phyloP scores from a whole-genome alignment of 2,113 vertebrate genomes.

The Pristiophorus japonicus region DNA sequence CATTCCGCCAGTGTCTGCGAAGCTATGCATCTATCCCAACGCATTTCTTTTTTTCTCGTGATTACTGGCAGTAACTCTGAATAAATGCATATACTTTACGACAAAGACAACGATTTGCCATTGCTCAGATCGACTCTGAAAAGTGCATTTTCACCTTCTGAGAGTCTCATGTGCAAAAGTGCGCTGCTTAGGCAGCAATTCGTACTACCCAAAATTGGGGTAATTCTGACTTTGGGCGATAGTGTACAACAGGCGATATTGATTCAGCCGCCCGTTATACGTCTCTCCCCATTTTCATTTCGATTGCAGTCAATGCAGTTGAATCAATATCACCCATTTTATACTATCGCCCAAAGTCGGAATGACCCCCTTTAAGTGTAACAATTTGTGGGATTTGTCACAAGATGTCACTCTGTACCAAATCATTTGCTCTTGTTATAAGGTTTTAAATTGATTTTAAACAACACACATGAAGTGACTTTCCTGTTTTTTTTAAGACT shows the following conservation, averaged over 20 bases:
- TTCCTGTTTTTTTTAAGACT: not conserved
- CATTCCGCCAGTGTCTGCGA: not conserved
- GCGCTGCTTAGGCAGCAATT: too few relatives aligned
- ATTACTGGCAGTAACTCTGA: not conserved
- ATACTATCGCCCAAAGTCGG: not conserved
- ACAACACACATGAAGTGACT: not conserved
- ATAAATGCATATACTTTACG: not conserved
- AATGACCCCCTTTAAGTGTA: not conserved
- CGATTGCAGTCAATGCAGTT: not conserved
- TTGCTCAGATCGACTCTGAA: not conserved
- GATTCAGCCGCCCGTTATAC: not conserved
- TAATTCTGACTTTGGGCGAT: not conserved
- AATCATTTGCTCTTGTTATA: not conserved
- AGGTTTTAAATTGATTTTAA: too few relatives aligned
- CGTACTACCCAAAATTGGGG: not conserved
- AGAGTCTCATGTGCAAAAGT: not conserved
- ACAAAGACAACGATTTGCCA: not conserved
- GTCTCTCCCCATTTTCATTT: not conserved
- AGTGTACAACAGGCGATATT: not conserved
- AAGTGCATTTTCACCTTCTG: not conserved
- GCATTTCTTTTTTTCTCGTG: not conserved
- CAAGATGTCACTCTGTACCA: not conserved
- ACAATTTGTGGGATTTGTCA: not conserved
- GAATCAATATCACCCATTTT: not conserved
- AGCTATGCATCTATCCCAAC: not conserved